Evolutionary conservation across 2,797 vertebrate genomes (phyloP).

Genomic region (Scleropages formosus): DNA sequence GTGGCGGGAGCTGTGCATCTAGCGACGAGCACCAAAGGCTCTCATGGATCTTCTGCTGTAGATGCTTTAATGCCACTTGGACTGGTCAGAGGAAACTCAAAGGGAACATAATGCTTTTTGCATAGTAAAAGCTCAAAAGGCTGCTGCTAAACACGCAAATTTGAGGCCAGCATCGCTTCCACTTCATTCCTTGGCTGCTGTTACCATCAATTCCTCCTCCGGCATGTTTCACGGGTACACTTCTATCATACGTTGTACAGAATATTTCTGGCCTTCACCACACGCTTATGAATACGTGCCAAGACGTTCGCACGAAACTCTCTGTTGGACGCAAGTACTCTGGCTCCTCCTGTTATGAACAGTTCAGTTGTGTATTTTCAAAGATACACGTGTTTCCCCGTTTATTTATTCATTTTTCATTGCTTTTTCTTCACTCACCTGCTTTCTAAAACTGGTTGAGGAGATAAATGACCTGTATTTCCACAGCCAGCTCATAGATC

Average conservation of each 20-base stretch:
- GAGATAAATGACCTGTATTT: too few species aligned
- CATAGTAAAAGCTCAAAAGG: not conserved
- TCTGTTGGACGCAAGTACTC: not conserved
- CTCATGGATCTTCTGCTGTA: not conserved
- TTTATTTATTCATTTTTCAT: too few species aligned
- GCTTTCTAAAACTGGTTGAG: too few species aligned
- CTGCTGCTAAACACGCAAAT: not conserved
- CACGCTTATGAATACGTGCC: not conserved
- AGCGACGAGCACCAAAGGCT: not conserved
- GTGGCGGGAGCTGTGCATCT: not conserved
- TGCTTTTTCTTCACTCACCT: too few species aligned
- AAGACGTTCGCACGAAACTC: not conserved
- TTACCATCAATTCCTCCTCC: not conserved
- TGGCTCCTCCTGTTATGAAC: too few species aligned
- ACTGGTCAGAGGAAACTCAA: conserved; percentile 11
- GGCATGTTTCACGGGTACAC: conserved; percentile 13
- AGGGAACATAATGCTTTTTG: conserved; percentile 3
- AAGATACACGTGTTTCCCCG: too few species aligned
- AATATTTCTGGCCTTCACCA: not conserved
- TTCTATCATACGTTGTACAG: not conserved
- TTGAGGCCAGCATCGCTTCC: not conserved
- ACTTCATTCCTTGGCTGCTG: not conserved
- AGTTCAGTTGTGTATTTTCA: too few species aligned
- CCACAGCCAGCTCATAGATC: too few species aligned
- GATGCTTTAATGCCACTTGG: not conserved